Evolutionary conservation across 2,113 vertebrate genomes (phyloP), one percentile per base, ranked within the genome.

Genomic region (Hiodon alosoides): DNA sequence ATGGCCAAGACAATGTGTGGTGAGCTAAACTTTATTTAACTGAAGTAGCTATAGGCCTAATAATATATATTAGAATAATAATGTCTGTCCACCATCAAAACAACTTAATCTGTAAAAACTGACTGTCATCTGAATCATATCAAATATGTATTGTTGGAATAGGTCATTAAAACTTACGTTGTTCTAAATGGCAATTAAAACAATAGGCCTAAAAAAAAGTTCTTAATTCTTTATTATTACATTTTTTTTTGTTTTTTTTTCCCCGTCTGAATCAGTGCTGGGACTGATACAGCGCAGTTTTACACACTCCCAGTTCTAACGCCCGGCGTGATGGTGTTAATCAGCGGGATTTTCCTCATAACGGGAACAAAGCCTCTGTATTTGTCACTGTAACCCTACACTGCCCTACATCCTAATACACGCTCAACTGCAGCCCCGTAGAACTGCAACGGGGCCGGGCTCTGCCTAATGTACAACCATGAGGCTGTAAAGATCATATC

Each of bases 301-400:
- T 31, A 55, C 65, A 75, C 46, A 5, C 7, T 14, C 31, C 17
- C 47, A 48, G 17, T 72, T 77, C 61, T 67, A 65, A 65, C 67
- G 76, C 62, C 3, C 16, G 62, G 53, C 69, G 2, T 31, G 31
- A 31, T 46, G 46, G 53, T 55, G 16, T 4, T 67, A 72, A 77
- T 72, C 62, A 77, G 60, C 51, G 7, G 75, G 75, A 77, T 77
- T 66, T 71, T 57, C 3, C 53, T 55, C 46, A 64, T 64, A 53
- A 46, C 9, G 53, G 69, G 52, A 72, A 72, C 76, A 72, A 77
- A 77, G 76, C 69, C 64, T 58, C 52, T 58, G 61, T 31, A 72
- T 77, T 57, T 72, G 3, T 14, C 31, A 14, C 13, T 72, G 76
- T 14, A 72, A 58, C 54, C 4, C 53, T 2, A 51, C 53, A 17